phyloP scores from a whole-genome alignment of 2,797 vertebrate genomes.

The Nothura maculosa region DNA sequence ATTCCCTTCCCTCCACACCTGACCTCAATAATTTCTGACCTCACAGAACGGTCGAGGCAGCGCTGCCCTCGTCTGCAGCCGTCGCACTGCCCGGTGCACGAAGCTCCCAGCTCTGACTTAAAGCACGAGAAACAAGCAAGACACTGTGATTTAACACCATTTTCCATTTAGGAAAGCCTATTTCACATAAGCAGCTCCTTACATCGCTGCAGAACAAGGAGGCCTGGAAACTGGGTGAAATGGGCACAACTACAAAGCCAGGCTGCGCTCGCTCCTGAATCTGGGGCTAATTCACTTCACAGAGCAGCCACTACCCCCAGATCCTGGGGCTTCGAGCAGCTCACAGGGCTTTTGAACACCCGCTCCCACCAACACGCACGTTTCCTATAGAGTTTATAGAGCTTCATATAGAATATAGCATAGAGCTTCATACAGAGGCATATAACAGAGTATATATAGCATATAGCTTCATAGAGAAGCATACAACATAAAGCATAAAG shows the following conservation, averaged over 20 bases:
- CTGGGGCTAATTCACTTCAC: too few species aligned
- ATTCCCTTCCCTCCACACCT: background rate
- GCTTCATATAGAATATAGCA: too few species aligned
- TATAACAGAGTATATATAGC: too few species aligned
- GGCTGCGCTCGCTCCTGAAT: fast-evolving
- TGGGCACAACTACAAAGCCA: too few species aligned
- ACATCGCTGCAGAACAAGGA: background rate
- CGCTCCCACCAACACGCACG: too few species aligned
- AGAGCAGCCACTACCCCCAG: background rate
- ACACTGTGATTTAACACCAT: fast-evolving
- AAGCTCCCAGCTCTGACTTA: background rate
- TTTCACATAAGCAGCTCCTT: background rate
- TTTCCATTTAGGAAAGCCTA: too few species aligned
- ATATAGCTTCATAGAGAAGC: too few species aligned
- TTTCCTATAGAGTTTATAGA: too few species aligned
- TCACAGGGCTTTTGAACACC: too few species aligned
- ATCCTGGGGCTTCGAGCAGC: background rate
- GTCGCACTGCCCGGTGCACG: background rate
- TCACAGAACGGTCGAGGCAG: background rate
- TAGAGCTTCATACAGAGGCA: too few species aligned
- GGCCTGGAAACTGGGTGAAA: background rate
- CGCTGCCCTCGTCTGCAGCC: background rate
- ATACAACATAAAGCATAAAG: too few species aligned
- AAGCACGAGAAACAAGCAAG: background rate
- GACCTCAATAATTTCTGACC: background rate